A percentile compares a stretch with the other conserved stretches of the same genome.
Evolutionary conservation across 2,113 vertebrate species (phyloP).

Genomic region (Aptenodytes patagonicus): DNA sequence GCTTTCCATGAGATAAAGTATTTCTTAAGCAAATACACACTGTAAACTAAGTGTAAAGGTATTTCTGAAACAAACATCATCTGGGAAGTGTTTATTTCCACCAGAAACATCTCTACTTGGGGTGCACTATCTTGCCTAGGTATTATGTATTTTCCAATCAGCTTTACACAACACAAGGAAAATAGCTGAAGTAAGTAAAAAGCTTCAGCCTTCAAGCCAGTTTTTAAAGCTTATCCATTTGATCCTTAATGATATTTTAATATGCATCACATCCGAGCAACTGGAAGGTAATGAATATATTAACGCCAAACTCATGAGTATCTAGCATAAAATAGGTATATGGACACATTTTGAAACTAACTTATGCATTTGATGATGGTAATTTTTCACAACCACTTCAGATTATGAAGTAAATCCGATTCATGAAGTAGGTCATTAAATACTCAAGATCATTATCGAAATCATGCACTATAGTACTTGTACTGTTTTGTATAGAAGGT

Average conservation of each 20-base stretch:
- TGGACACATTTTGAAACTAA: not conserved
- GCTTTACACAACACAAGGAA: not conserved
- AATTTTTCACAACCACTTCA: slow-evolving; percentile 6
- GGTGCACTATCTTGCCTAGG: not conserved
- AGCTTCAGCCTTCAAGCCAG: not conserved
- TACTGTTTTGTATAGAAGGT: not conserved
- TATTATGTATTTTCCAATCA: not conserved
- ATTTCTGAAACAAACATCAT: not conserved
- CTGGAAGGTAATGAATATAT: not conserved
- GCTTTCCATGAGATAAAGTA: rapidly evolving
- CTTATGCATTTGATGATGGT: not conserved
- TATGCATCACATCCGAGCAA: not conserved
- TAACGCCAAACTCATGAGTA: not conserved
- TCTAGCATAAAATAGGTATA: not conserved
- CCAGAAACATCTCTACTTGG: not conserved
- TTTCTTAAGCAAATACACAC: not conserved
- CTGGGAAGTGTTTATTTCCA: not conserved
- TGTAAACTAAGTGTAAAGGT: not conserved
- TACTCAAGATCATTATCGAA: not conserved
- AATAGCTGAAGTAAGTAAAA: not conserved
- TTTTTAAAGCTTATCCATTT: not conserved
- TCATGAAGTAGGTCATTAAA: not conserved
- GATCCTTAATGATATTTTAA: not conserved
- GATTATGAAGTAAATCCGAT: not conserved
- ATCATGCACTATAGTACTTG: not conserved